phyloP scores from a whole-genome alignment of 2,113 vertebrate genomes.

The Nestor notabilis region DNA sequence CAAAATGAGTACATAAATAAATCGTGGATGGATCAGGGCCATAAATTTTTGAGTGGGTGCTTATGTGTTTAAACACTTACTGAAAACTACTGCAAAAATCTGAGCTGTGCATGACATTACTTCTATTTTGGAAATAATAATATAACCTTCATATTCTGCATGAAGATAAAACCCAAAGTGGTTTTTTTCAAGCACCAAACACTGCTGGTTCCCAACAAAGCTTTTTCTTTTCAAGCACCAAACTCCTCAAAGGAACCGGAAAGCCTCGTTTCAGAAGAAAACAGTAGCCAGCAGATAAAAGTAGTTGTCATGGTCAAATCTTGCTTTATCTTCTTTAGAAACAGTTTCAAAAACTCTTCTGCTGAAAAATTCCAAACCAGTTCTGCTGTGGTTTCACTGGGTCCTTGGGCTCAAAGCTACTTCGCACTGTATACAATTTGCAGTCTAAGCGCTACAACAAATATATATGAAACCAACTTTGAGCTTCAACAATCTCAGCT shows the following conservation, averaged over 20 bases:
- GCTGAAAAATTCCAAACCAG: background rate
- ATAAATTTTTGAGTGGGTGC: background rate
- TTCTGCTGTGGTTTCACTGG: background rate
- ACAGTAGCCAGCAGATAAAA: background rate
- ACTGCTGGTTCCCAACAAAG: background rate
- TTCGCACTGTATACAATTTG: background rate
- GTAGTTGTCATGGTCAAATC: background rate
- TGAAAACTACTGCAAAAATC: background rate
- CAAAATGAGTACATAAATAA: background rate
- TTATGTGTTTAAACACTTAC: background rate
- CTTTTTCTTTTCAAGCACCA: background rate
- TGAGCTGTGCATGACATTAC: background rate
- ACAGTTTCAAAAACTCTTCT: background rate
- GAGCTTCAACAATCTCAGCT: background rate
- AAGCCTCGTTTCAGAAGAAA: background rate
- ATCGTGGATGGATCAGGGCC: background rate
- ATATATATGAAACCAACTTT: background rate
- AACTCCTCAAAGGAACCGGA: background rate
- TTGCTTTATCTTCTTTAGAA: background rate
- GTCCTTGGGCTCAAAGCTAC: background rate
- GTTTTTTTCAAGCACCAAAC: background rate
- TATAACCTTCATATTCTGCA: background rate
- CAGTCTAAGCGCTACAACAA: background rate
- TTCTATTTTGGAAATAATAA: background rate
- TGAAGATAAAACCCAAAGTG: background rate